A percentile compares a stretch with the other conserved stretches of the same genome.
These are phyloP conservation scores for Spodoptera frugiperda DNA, from an alignment of 1,140 invertebrate genomes.

Conservation along the genomic window DNA sequence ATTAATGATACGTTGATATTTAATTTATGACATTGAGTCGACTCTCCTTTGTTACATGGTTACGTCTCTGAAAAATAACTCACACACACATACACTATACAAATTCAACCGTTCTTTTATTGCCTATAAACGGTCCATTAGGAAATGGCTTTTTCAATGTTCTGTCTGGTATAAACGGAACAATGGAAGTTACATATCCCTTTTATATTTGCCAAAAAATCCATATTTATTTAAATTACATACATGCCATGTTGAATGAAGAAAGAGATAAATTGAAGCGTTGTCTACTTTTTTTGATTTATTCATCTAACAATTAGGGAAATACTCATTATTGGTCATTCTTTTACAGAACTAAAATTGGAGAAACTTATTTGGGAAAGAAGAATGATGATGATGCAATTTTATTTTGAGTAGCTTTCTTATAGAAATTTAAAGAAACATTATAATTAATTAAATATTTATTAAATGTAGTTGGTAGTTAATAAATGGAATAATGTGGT, in stretches of 20 bases:
- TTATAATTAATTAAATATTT: no score
- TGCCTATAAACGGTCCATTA: conserved; percentile 36
- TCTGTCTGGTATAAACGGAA: conserved; percentile 26
- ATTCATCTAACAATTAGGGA: no score
- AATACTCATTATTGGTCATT: no score
- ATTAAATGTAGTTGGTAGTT: not conserved
- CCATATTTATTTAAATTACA: conserved; percentile 7
- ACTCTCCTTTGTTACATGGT: conserved; percentile 12
- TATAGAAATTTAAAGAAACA: no score
- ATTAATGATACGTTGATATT: not conserved
- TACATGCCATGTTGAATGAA: no score
- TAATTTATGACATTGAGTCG: not conserved
- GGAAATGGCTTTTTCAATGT: conserved; percentile 34
- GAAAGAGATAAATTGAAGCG: no score
- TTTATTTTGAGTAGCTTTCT: no score
- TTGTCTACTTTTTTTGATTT: no score
- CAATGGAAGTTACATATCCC: not conserved
- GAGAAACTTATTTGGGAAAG: no score
- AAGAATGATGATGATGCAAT: no score
- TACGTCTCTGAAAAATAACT: conserved; percentile 21
- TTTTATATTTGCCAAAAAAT: conserved; percentile 14
- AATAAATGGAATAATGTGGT: conserved; percentile 27
- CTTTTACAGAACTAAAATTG: no score
- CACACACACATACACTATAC: not conserved
- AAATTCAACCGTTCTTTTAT: conserved; percentile 38